Base-by-base conservation (phyloP, 2,113 vertebrate species). In the Aplodontia rufa region DNA sequence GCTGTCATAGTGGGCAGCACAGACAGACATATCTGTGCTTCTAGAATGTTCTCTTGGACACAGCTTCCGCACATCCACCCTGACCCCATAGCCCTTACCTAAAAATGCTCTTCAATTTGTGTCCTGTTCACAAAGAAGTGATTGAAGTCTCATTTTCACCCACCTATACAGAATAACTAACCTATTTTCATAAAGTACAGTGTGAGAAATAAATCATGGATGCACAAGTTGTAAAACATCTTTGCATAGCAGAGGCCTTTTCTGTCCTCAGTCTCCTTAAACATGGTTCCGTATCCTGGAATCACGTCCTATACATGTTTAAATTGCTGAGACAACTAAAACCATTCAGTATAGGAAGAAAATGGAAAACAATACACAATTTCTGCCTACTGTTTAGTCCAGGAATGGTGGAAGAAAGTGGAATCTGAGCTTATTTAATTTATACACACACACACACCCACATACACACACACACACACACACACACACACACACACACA, bases 291-390 rank as follows among this genome's bases (percentile, higher is more conserved):
- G 6, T 53, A 1, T 10, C 45, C 60, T 82, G 35, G 42, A 55
- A 11, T 64, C 55, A 37, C 6, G 42, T 42, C 5, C 6, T 71
- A 0, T 9, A 37, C 35, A 2, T 55, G 20, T 62, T 81, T 71
- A 94, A 92, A 90, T 82, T 86, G 53, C 6, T 66, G 20, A 35
- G 28, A 91, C 47, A 42, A 72, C 22, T 71, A 71, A 55, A 45
- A 49, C 32, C 4, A 47, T 64, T 79, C 40, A 86, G 37, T 92
- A 26, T 62, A 62, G 85, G 30, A 83, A 74, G 49, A 4, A 55
- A 85, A 40, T 32, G 5, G 1, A 72, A 94, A 87, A 72, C 60
- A 66, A 91, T 40, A 58, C 28, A n/a, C 74, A 58, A 76, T 45
- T 87, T 91, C 40, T 91, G 6, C 28, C 74, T 4, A 60, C 3